These are phyloP conservation scores for Xyrauchen texanus DNA, from an alignment of 2,113 vertebrate genomes.

Conservation along the genomic window DNA sequence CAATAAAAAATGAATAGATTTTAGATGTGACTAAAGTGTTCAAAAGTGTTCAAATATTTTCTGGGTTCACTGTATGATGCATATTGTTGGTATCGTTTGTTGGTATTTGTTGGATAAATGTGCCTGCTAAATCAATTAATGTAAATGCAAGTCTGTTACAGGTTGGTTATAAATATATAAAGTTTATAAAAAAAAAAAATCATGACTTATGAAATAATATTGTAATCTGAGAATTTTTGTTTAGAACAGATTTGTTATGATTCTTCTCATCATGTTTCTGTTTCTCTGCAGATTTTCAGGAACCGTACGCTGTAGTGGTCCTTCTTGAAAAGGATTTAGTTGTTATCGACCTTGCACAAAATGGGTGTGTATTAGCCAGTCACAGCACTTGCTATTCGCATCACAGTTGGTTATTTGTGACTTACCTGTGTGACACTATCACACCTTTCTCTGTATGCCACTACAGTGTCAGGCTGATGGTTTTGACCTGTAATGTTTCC, in stretches of 20 bases:
- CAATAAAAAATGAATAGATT: too few relatives aligned
- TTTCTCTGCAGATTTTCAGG: conserved; percentile 89
- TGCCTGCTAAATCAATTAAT: too few relatives aligned
- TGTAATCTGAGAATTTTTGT: too few relatives aligned
- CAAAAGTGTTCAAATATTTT: too few relatives aligned
- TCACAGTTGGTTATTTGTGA: conserved; percentile 3
- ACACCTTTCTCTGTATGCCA: not conserved
- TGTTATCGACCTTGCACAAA: conserved; percentile 98
- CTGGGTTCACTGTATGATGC: too few relatives aligned
- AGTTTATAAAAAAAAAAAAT: too few relatives aligned
- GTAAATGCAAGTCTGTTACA: too few relatives aligned
- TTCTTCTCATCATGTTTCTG: not conserved
- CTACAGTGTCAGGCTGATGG: not conserved
- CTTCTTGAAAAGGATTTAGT: conserved; percentile 98
- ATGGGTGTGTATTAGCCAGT: conserved; percentile 81
- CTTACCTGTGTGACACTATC: not conserved
- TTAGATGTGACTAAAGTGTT: too few relatives aligned
- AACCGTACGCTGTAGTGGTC: conserved; percentile 97
- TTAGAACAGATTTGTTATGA: not conserved
- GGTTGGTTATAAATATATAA: too few relatives aligned
- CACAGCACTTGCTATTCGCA: not conserved
- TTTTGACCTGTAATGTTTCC: conserved; percentile 37
- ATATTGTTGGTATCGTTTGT: too few relatives aligned
- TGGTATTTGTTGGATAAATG: too few relatives aligned
- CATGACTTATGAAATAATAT: too few relatives aligned